Evolutionary conservation across 2,888 invertebrate genomes (phyloP), one percentile per base, ranked within the genome.

Genomic region (Callyntrura guangdongensis): DNA sequence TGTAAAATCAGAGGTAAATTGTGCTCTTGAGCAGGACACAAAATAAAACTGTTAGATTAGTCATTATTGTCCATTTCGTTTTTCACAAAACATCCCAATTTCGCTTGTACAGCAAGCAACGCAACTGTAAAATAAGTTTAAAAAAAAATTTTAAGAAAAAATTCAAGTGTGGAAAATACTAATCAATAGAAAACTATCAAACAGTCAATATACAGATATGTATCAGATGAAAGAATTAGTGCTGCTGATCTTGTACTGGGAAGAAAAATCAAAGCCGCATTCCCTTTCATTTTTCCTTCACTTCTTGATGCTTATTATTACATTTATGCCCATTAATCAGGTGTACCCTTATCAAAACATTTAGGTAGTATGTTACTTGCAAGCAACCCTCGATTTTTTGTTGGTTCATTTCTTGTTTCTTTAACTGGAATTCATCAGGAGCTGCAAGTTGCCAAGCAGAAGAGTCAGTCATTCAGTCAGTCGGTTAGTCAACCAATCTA

Each of bases 301-400:
- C n/a, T 27, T 14, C 27, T 45, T 59, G 0, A 36, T 59, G 82
- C 81, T 86, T 67, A 74, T 47, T 25, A 64, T 77, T 84, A 77
- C 47, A 69, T 81, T 82, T 61, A 84, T 87, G 86, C 59, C 47
- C 47, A 87, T 91, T 87, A 86, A 86, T 82, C 86, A 86, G 72
- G 90, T 91, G 64, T 91, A 84, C 86, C 91, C 84, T 87, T 84
- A 67, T 91, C 82, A 90, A 83, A 91, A 87, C 91, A 91, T 36
- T 36, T 36, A 36, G 36, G 36, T 36, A 36, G 36, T 36, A 36
- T 47, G 74, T 79, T 72, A 56, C 25, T 22, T 69, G 14, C 0
- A 2, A 25, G 8, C 47, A 69, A 83, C 72, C 86, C 81, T 69
- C 61, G 47, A 77, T 67, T 85, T 36, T 53, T 81, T 61, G 25